Conservation (phyloP, 2,888 invertebrate species). For the Dryadula phaetusa region DNA sequence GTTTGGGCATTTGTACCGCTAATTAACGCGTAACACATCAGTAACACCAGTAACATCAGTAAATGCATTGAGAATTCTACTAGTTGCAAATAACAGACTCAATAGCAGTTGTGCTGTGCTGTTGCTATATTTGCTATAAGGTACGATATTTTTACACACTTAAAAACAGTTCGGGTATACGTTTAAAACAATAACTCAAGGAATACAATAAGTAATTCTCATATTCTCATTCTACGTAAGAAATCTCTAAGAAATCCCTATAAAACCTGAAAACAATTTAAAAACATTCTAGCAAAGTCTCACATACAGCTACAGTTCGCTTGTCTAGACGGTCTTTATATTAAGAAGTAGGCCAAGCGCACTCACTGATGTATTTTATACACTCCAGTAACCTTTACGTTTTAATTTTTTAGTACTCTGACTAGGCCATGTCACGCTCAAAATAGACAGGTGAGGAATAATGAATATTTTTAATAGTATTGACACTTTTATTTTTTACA, state of each 20-base stretch:
- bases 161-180: too few species aligned
- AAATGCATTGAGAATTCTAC: too few species aligned
- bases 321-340: slow-evolving; percentile 40
- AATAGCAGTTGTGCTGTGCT: too few species aligned
- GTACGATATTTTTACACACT: too few species aligned
- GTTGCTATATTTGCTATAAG: too few species aligned
- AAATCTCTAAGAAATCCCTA: neutral
- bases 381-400: slow-evolving; percentile 39
- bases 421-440: slow-evolving; percentile 37
- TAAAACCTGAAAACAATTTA: neutral
- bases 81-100: too few species aligned
- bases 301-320: slow-evolving; percentile 27
- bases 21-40: too few species aligned
- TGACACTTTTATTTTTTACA: neutral
- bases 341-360: slow-evolving; percentile 39
- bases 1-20: too few species aligned
- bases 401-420: slow-evolving; percentile 41
- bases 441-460: slow-evolving; percentile 27
- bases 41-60: too few species aligned
- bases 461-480: neutral
- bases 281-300: neutral
- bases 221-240: too few species aligned
- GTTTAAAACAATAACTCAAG: too few species aligned
- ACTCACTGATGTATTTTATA: slow-evolving; percentile 42
- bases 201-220: too few species aligned